Evolutionary conservation across 2,113 vertebrate genomes (phyloP), one percentile per base, ranked within the genome.

Genomic region (Centropristis striata): DNA sequence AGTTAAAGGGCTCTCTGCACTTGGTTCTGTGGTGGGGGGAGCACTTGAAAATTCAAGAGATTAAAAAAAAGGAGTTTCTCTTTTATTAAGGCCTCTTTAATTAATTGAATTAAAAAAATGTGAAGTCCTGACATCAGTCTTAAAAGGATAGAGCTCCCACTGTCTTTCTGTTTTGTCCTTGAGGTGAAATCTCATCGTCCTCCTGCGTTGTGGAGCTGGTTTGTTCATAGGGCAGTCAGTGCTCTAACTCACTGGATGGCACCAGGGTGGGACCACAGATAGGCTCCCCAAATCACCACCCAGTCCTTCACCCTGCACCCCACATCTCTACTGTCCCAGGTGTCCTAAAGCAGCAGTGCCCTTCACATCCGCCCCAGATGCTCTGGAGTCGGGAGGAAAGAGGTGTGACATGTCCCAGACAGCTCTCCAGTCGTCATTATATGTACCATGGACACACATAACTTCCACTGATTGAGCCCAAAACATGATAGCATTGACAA

Each of bases 11-110:
- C 79, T 80, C 32, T 74, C 28, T 80, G 68, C 61, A 71, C 71
- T 72, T 53, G 67, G 76, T 67, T 77, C 68, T 58, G 71, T 73
- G 59, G 42, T 37, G 65, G 54, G 50, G 65, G 60, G 61, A 37
- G 82, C 18, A 37, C 74, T 85, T 65, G 61, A 70, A 70, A 74
- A 84, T 75, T 74, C 75, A 71, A 54, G 59, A 80, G 51, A 75
- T 86, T 75, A 15, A 58, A 89, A 58, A 89, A 87, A 84, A 87
- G 70, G 50, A 6, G 42, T 81, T 65, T 67, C 18, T 78, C 46
- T 67, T 81, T 80, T 74, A 84, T 86, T 94, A 95, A 95, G 93
- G 93, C 94, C 91, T 90, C 92, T 91, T 89, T 83, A 85, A 71
- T 87, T 75, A 86, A 93, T 71, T 86, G 65, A 85, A 11, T 74